Percentiles rank a stretch among this genome's conserved stretches.
These are phyloP conservation scores for Latheticus oryzae DNA, from an alignment of 2,888 invertebrate genomes.

Conservation along the genomic window DNA sequence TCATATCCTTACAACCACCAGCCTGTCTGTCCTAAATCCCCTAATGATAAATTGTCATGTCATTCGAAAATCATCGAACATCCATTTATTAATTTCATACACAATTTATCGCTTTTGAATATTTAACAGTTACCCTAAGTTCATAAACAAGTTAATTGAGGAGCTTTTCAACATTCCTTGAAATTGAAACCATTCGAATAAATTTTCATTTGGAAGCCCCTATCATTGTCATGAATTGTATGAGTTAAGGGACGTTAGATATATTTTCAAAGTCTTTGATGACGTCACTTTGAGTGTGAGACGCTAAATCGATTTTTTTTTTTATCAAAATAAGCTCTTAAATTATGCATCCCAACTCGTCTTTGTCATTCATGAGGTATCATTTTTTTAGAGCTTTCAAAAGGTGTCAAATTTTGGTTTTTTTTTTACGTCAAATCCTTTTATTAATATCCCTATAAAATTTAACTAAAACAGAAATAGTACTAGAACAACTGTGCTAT, in stretches of 20 bases:
- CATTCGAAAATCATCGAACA: slow-evolving; percentile 2
- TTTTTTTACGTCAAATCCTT: too few species aligned
- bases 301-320: too few species aligned
- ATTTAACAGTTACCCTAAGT: slow-evolving; percentile 1
- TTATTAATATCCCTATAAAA: too few species aligned
- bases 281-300: too few species aligned
- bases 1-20: slow-evolving; percentile 28
- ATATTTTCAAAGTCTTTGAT: slow-evolving; percentile 10
- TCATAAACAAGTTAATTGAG: slow-evolving; percentile 8
- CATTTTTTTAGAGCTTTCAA: too few species aligned
- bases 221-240: slow-evolving; percentile 13
- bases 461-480: too few species aligned
- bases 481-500: too few species aligned
- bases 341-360: too few species aligned
- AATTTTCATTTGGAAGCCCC: slow-evolving; percentile 21
- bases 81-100: slow-evolving; percentile 9
- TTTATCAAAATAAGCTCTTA: too few species aligned
- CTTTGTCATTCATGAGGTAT: too few species aligned
- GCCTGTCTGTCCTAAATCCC: too few species aligned
- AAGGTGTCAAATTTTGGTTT: too few species aligned
- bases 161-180: slow-evolving; percentile 8
- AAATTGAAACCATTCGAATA: slow-evolving; percentile 21
- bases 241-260: slow-evolving; percentile 1
- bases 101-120: slow-evolving; percentile 8
- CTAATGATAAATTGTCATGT: slow-evolving; percentile 13